Evolutionary conservation across 1,140 invertebrate species (phyloP).

Genomic region (Cryptotermes secundus): DNA sequence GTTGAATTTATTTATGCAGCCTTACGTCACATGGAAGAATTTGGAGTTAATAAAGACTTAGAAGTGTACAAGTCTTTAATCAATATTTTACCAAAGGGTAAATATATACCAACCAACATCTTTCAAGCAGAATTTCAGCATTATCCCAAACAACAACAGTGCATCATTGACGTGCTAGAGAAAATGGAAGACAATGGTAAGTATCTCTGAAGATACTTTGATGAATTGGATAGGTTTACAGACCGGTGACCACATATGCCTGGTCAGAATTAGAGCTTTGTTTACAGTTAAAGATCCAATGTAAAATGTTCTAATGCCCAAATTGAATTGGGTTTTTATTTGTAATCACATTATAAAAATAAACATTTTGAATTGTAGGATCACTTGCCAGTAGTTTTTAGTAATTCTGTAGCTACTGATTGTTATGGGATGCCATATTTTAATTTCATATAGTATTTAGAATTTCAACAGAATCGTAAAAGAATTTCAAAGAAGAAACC

Average conservation of each 20-base stretch:
- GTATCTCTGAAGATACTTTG: slow-evolving; percentile 5
- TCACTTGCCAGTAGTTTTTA: too few species aligned
- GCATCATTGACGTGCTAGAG: slow-evolving; percentile 80
- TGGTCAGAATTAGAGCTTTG: not conserved
- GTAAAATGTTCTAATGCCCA: too few species aligned
- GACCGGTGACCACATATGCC: not conserved
- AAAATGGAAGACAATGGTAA: slow-evolving; percentile 89
- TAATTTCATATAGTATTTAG: too few species aligned
- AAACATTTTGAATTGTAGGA: too few species aligned
- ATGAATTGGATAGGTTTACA: slow-evolving; percentile 19
- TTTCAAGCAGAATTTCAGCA: slow-evolving; percentile 87
- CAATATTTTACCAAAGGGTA: slow-evolving; percentile 90
- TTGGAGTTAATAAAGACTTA: slow-evolving; percentile 86
- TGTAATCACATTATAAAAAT: too few species aligned
- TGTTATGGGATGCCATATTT: too few species aligned
- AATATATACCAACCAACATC: slow-evolving; percentile 77
- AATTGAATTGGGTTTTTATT: too few species aligned
- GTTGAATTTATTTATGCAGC: slow-evolving; percentile 93
- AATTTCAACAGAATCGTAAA: too few species aligned
- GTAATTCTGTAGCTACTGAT: too few species aligned
- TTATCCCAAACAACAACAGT: slow-evolving; percentile 93
- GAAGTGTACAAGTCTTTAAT: slow-evolving; percentile 89
- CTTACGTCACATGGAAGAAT: slow-evolving; percentile 84
- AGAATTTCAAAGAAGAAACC: too few species aligned
- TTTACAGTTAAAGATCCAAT: too few species aligned